Conservation (phyloP, 2,888 invertebrate species). For the Phanerotoma sp. region DNA sequence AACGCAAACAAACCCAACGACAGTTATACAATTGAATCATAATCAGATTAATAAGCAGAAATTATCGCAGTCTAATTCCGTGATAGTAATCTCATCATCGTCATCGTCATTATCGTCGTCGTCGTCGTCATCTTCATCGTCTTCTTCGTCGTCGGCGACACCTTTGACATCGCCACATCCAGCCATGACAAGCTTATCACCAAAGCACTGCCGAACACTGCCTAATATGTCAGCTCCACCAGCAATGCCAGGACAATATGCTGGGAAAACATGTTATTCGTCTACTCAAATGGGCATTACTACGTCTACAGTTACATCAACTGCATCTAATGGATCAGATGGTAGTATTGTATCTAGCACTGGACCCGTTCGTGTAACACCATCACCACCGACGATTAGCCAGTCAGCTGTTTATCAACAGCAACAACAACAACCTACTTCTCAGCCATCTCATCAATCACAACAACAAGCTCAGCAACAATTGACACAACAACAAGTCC, state of each 20-base stretch:
- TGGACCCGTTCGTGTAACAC: conserved; percentile 45
- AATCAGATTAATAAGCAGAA: conserved; percentile 1
- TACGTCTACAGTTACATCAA: conserved; percentile 34
- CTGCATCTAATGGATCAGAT: conserved; percentile 41
- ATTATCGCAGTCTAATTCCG: not conserved
- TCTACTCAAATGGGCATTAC: conserved; percentile 47
- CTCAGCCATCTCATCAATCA: conserved; percentile 1
- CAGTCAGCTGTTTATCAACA: conserved; percentile 36
- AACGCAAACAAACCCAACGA: conserved; percentile 33
- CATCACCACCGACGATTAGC: conserved; percentile 43
- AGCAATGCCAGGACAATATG: conserved; percentile 44
- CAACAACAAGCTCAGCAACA: conserved; percentile 12
- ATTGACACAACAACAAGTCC: conserved; percentile 28
- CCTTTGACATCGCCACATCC: conserved; percentile 44
- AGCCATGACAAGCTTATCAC: conserved; percentile 48
- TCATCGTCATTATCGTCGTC: not conserved
- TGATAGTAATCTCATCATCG: conserved; percentile 26
- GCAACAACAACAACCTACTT: conserved; percentile 29
- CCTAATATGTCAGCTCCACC: conserved; percentile 50
- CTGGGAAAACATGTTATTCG: conserved; percentile 45
- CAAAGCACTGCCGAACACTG: conserved; percentile 55
- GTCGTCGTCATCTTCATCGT: conserved; percentile 25
- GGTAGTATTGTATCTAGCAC: conserved; percentile 37
- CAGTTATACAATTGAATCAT: conserved; percentile 10
- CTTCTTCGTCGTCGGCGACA: conserved; percentile 41